These are phyloP conservation scores for Trachelus tabidus DNA, from an alignment of 2,888 invertebrate species.

Conservation along the genomic window DNA sequence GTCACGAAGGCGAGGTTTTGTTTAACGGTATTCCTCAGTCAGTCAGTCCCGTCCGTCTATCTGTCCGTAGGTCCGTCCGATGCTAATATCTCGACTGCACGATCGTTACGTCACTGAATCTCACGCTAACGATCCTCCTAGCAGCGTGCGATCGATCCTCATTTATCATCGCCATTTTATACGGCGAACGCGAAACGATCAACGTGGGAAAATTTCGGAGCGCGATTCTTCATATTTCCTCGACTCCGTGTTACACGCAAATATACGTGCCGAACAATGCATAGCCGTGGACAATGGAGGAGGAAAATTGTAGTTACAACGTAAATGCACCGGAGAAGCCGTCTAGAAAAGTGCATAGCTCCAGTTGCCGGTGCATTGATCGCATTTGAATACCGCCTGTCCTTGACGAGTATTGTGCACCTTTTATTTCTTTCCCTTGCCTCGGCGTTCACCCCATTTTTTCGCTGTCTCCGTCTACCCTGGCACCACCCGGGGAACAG, in stretches of 20 bases:
- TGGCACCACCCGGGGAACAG: background rate
- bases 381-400: conserved; percentile 54
- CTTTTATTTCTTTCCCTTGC: conserved; percentile 19
- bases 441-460: conserved; percentile 5
- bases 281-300: background rate
- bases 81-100: conserved; percentile 59
- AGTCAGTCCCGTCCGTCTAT: conserved; percentile 18
- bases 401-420: conserved; percentile 50
- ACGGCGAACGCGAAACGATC: background rate
- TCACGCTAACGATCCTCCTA: conserved; percentile 59
- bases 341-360: conserved; percentile 47
- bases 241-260: background rate
- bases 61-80: conserved; percentile 35
- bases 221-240: background rate
- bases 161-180: background rate
- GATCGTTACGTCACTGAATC: conserved; percentile 63
- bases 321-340: conserved; percentile 28
- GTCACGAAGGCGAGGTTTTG: conserved; percentile 60
- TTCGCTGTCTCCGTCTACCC: conserved; percentile 6
- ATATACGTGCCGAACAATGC: background rate
- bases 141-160: conserved; percentile 11
- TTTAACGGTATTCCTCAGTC: conserved; percentile 55
- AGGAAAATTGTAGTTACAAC: background rate
- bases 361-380: conserved; percentile 39
- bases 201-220: background rate